Percentiles rank a stretch among this genome's conserved stretches.
These are phyloP conservation scores for Pyrochroa serraticornis DNA, from an alignment of 2,888 invertebrate species.

Conservation along the genomic window DNA sequence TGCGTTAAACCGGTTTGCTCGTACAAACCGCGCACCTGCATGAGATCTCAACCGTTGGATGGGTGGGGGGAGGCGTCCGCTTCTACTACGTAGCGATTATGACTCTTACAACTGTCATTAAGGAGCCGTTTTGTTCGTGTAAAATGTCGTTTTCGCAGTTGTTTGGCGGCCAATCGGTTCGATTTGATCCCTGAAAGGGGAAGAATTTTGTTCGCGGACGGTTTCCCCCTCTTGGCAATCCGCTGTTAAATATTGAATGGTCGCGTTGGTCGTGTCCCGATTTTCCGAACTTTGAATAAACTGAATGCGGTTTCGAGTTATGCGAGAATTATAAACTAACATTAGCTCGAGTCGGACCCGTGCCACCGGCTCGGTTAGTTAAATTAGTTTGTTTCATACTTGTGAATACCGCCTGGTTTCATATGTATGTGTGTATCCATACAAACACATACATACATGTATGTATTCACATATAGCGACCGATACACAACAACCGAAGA, in stretches of 20 bases:
- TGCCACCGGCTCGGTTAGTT: slow-evolving; percentile 35
- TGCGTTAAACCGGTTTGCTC: no score
- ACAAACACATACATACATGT: no score
- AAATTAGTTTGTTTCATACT: slow-evolving; percentile 41
- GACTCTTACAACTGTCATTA: no score
- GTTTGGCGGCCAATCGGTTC: no score
- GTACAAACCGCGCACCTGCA: no score
- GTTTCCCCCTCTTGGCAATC: background rate
- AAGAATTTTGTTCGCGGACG: no score
- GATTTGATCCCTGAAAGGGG: background rate
- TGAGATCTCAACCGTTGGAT: no score
- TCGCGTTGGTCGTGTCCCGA: slow-evolving; percentile 27
- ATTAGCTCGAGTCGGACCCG: slow-evolving; percentile 31
- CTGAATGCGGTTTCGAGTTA: slow-evolving; percentile 40
- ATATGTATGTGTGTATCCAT: slow-evolving; percentile 18
- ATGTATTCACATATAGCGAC: no score
- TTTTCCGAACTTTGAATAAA: slow-evolving; percentile 41
- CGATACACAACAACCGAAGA: no score
- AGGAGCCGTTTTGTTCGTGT: no score
- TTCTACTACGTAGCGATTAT: background rate
- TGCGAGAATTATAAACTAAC: slow-evolving; percentile 41
- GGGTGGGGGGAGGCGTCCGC: background rate
- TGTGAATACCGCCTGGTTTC: slow-evolving; percentile 26
- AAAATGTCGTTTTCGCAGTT: no score
- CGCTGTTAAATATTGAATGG: slow-evolving; percentile 8